These are phyloP conservation scores for Carcina quercana DNA, from an alignment of 2,888 invertebrate species.

Conservation along the genomic window DNA sequence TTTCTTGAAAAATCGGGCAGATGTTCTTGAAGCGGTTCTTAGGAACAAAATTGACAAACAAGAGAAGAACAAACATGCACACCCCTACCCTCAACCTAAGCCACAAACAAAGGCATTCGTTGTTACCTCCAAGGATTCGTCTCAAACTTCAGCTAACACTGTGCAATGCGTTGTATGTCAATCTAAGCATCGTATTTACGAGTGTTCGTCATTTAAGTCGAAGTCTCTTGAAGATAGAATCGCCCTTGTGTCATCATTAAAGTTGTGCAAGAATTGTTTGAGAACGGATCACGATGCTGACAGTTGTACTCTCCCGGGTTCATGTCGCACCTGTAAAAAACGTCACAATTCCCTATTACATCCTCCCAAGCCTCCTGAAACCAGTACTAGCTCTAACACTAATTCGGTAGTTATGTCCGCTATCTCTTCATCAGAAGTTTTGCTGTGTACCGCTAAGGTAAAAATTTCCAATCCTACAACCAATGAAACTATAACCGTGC, in stretches of 20 bases:
- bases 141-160: not conserved
- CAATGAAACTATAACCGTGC: constrained; percentile 4
- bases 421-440: constrained; percentile 1
- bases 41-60: no score
- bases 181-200: constrained; percentile 18
- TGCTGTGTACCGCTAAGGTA: constrained; percentile 13
- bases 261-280: constrained; percentile 19
- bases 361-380: not conserved
- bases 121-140: constrained; percentile 1
- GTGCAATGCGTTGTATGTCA: constrained; percentile 17
- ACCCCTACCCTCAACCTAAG: no score
- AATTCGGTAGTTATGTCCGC: not conserved
- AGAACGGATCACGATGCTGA: constrained; percentile 15
- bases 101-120: constrained; percentile 11
- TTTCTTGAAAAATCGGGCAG: constrained; percentile 11
- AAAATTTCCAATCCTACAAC: constrained; percentile 13
- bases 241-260: constrained; percentile 10
- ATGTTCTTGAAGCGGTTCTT: constrained; percentile 12
- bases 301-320: constrained; percentile 18
- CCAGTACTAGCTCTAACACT: not conserved
- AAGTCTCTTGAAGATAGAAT: constrained; percentile 12
- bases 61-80: no score
- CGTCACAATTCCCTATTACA: constrained; percentile 21
- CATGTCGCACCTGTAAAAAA: constrained; percentile 18
- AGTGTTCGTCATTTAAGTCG: constrained; percentile 18